Evolutionary conservation across 1,140 invertebrate species (phyloP), one percentile per base, ranked within the genome.

Genomic region (Platyscapa corneri): DNA sequence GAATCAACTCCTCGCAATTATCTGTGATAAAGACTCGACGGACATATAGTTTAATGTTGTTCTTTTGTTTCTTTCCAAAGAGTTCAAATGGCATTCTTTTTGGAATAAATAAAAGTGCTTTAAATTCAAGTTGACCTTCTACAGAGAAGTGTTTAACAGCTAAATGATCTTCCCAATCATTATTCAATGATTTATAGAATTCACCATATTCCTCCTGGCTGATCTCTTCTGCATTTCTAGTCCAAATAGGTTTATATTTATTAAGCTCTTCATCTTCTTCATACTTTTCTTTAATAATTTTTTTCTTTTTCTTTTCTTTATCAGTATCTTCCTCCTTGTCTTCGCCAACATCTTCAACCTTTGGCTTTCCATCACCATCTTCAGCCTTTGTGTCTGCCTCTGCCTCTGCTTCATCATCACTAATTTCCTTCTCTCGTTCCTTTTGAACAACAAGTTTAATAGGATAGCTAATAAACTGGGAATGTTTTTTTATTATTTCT

Each of bases 221-320:
- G 90, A 99, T 99, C 90, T 99, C 98, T 94, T 99, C 98, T 74
- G 98, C 97, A 91, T 99, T 99, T 88, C 99, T 95, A 1, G 98
- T 99, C 99, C 99, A 99, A 90, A 99, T 97, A 23, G 99, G 99
- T 94, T 99, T 99, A 10, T 98, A 99, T 92, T 99, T 99, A 95
- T 99, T 99, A n/a, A 99, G 92, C 91, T 99, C 98, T 92, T 99
- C 99, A 93, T 99, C 98, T 90, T 99, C 99, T 49, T 96, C 97
- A 94, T 99, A 99, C 90, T 99, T 99, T 92, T 99, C 99, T 92
- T 99, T 99, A 88, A 99, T 96, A 42, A 97, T 98, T 95, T 98
- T 99, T 92, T 98, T 98, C 93, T 98, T 99, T 92, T 97, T 98
- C 87, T 97, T 96, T 84, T 96, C 95, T 64, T 97, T 95, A 74